Base-by-base conservation (phyloP, 2,113 vertebrate species). In the Phycodurus eques region DNA sequence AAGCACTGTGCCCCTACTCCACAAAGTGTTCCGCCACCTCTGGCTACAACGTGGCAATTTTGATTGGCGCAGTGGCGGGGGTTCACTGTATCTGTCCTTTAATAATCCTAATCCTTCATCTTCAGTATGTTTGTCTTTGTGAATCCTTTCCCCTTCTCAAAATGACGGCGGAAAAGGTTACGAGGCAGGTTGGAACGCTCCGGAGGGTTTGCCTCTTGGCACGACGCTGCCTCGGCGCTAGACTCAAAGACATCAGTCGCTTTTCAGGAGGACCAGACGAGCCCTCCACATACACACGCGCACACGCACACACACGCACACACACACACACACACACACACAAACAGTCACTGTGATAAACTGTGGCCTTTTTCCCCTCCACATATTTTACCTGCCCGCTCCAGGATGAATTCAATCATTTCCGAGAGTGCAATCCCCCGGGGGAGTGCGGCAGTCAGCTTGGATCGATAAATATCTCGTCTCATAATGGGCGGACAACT, bases 401-500 rank as follows among this genome's bases (percentile, higher is more conserved):
- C 62, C 42, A n/a, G 39, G 63, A 66, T 46, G 44, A 66, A 47
- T 66, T 44, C 43, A 47, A 66, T 66, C n/a, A 47, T 66, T 63
- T 47, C 43, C n/a, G 5, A 66, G 43, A 46, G 43, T 4, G 43
- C 63, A 15, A n/a, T 31, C 63, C 63, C 22, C 63, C n/a, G 6
- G 43, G 43, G 63, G 43, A 65, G 11, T 8, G 17, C 47, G 17
- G 67, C 67, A 35, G 67, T 56, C 67, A 56, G 4, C n/a, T 53
- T 54, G 33, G 67, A 53, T 69, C 67, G 35, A 69, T 69, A 53
- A 56, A 69, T 69, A 69, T 57, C 67, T 56, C 19, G 39, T 51
- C 27, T 53, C 10, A 72, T 79, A 61, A 57, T 68, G 77, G 73
- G 68, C 47, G 49, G 33, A 68, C 2, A 33, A 57, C 43, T 20